Conservation (phyloP, 2,888 invertebrate species). For the Suillia variegata region DNA sequence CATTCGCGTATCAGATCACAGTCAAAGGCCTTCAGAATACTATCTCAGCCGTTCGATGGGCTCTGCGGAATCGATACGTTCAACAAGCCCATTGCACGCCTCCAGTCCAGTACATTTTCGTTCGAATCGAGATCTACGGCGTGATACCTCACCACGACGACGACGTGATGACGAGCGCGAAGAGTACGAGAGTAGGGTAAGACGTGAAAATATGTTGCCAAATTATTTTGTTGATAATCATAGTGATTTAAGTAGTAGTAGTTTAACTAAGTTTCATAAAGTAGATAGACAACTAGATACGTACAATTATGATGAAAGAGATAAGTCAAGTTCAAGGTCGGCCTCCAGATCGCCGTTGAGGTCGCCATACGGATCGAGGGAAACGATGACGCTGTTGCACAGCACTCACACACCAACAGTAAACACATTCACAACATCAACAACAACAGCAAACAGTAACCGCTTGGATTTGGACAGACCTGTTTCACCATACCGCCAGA, state of each 20-base stretch:
- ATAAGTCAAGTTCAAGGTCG: constrained; percentile 43
- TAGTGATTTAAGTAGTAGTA: constrained; percentile 55
- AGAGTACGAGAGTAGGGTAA: constrained; percentile 60
- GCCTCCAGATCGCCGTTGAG: constrained; percentile 49
- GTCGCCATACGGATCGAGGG: constrained; percentile 46
- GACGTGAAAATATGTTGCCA: constrained; percentile 59
- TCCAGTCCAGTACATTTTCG: constrained; percentile 50
- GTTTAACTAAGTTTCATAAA: constrained; percentile 60
- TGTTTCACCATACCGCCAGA: constrained; percentile 49
- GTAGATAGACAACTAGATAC: constrained; percentile 61
- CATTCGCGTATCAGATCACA: constrained; percentile 46
- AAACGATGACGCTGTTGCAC: constrained; percentile 28
- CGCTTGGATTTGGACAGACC: constrained; percentile 32
- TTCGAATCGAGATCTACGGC: constrained; percentile 50
- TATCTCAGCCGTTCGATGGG: constrained; percentile 42
- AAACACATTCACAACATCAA: constrained; percentile 26
- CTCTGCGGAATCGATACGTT: constrained; percentile 49
- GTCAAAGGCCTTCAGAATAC: constrained; percentile 38
- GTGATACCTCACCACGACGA: constrained; percentile 56
- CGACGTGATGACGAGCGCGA: constrained; percentile 54
- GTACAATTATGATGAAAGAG: constrained; percentile 44
- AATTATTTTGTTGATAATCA: constrained; percentile 53
- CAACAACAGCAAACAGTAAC: constrained; percentile 29
- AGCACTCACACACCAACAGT: constrained; percentile 30
- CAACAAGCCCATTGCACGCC: constrained; percentile 43